These are phyloP conservation scores for Chloroceryle inda DNA, from an alignment of 2,797 vertebrate species.

Conservation along the genomic window DNA sequence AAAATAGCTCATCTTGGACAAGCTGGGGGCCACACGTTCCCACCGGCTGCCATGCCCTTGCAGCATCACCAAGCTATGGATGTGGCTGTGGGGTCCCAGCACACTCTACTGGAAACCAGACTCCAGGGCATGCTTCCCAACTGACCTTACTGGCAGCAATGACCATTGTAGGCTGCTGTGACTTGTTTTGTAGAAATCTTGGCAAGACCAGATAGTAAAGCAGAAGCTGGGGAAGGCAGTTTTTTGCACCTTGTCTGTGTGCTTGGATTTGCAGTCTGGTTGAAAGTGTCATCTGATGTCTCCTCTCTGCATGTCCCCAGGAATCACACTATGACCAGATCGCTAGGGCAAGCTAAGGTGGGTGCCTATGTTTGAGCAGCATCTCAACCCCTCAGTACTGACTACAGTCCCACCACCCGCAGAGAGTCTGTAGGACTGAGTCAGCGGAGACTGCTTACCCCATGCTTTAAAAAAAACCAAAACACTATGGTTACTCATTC, in stretches of 20 bases:
- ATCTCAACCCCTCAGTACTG: rapidly evolving
- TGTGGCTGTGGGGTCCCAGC: not conserved
- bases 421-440: not conserved
- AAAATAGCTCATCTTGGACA: not conserved
- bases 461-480: not conserved
- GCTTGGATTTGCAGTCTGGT: not conserved
- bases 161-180: not conserved
- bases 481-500: not conserved
- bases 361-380: not conserved
- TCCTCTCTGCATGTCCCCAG: not conserved
- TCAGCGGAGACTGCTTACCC: not conserved
- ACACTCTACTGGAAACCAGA: not conserved
- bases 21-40: not conserved
- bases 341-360: not conserved
- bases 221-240: not conserved
- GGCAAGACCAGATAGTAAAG: not conserved
- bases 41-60: not conserved
- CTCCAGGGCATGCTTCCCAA: not conserved
- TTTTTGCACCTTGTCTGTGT: not conserved
- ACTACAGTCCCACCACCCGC: not conserved
- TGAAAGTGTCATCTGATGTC: rapidly evolving
- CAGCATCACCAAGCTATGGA: not conserved
- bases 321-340: not conserved
- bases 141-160: rapidly evolving
- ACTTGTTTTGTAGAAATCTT: not conserved